Base-by-base conservation (phyloP, 1,140 invertebrate species). In the Lamellibrachia luymesi region DNA sequence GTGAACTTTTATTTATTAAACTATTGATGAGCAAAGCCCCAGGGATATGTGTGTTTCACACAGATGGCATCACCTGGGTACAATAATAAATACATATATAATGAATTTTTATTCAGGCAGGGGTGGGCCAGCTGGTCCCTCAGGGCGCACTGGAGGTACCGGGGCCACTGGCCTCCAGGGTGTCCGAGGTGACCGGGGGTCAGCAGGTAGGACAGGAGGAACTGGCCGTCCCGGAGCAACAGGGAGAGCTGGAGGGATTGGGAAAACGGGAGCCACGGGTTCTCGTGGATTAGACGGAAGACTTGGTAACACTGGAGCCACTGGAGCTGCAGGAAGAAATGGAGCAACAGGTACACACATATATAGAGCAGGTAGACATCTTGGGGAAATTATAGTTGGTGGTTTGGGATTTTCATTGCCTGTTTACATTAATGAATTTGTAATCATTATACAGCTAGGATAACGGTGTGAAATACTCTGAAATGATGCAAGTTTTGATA, bases 261-360 rank as follows among this genome's bases (percentile, higher is more conserved):
- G 91, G 6, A 49, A n/a, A 91, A 91, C 91, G 49, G 92, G 92
- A 51, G 52, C 50, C n/a, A 92, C 92, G 4, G 93, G 93, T 91
- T 49, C n/a, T 90, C 25, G 27, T 52, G 93, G 93, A 93, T 56
- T 89, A n/a, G n/a, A 90, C 17, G 93, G 93, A 27, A 56, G 90
- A 27, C 13, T 50, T 1, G 93, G 93, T 49, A n/a, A 50, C n/a
- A 90, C 92, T 91, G 93, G 93, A 91, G 56, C 92, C 27, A 93
- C 90, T 51, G 93, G 93, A 93, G 25, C n/a, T 51, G 6, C 92
- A 27, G 93, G 93, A 27, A 89, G 50, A 7, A 50, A 64, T 27
- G 93, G 93, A 50, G 49, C 64, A 6, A 80, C 92, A 50, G 93
- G 93, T 80, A 22, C 25, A 22, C 25, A 80, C 13, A 17, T 38